Percentiles rank a stretch among this genome's conserved stretches.
phyloP scores from a whole-genome alignment of 2,797 vertebrate species.

The Dendrocincla fuliginosa region DNA sequence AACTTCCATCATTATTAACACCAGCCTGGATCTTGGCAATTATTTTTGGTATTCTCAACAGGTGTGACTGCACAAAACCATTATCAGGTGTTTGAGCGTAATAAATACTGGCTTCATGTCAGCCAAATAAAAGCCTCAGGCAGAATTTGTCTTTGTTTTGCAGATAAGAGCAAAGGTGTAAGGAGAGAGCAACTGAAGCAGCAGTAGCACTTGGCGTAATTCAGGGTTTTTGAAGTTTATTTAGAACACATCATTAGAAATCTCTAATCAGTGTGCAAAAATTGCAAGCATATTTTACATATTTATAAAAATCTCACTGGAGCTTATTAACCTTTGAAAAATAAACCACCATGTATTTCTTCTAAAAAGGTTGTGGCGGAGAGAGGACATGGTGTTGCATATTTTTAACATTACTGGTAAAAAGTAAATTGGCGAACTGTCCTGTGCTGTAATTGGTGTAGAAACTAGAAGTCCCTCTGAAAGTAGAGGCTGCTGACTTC shows the following conservation, averaged over 20 bases:
- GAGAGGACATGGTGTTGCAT: background rate
- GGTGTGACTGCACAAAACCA: background rate
- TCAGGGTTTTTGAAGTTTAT: constrained; percentile 19
- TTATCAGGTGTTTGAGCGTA: background rate
- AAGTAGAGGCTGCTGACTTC: background rate
- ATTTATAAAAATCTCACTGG: background rate
- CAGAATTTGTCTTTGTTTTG: background rate
- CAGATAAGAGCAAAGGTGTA: background rate
- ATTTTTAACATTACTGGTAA: background rate
- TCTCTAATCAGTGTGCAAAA: background rate
- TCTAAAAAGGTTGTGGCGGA: background rate
- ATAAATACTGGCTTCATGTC: background rate
- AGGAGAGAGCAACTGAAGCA: background rate
- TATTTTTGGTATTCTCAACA: background rate
- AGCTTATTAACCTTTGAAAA: constrained; percentile 9
- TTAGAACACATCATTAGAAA: background rate
- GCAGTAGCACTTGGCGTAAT: background rate
- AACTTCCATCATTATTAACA: background rate
- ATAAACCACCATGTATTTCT: background rate
- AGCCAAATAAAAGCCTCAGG: background rate
- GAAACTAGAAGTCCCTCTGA: background rate
- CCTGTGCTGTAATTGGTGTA: background rate
- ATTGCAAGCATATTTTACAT: background rate
- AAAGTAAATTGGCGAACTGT: accelerated
- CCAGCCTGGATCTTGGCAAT: background rate